These are phyloP conservation scores for Arnoldichthys spilopterus DNA, from an alignment of 2,797 vertebrate genomes.

Conservation along the genomic window DNA sequence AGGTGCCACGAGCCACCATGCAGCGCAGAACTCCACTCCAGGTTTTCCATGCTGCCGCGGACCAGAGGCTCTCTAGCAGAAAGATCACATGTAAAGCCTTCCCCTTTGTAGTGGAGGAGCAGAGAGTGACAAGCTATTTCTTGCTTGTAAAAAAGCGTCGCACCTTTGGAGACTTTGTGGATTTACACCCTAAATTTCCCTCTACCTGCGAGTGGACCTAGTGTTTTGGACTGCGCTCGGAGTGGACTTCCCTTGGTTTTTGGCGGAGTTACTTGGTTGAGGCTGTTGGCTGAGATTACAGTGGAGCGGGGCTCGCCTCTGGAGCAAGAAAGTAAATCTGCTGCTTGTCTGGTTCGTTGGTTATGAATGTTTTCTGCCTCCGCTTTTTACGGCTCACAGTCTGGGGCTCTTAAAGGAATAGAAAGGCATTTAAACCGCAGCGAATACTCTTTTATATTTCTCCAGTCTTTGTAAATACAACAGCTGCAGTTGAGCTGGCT, in stretches of 20 bases:
- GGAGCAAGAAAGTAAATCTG: slow-evolving; percentile 86
- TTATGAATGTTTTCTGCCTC: slow-evolving; percentile 80
- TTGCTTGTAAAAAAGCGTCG: slow-evolving; percentile 77
- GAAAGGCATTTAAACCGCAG: slow-evolving; percentile 58
- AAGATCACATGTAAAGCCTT: slow-evolving; percentile 91
- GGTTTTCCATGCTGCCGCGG: slow-evolving; percentile 75
- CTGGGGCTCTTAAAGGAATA: slow-evolving; percentile 73
- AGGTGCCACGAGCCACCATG: slow-evolving; percentile 47
- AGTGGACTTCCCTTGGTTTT: slow-evolving; percentile 76
- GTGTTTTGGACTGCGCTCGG: slow-evolving; percentile 59
- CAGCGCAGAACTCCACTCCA: slow-evolving; percentile 71
- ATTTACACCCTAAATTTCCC: slow-evolving; percentile 67
- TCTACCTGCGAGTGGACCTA: slow-evolving; percentile 74
- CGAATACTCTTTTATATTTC: slow-evolving; percentile 47
- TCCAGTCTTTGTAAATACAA: slow-evolving; percentile 5
- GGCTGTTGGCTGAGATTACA: slow-evolving; percentile 75
- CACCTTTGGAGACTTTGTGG: slow-evolving; percentile 71
- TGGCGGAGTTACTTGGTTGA: slow-evolving; percentile 76
- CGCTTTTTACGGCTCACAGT: slow-evolving; percentile 71
- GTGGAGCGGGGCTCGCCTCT: slow-evolving; percentile 75
- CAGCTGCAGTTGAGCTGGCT: slow-evolving; percentile 39
- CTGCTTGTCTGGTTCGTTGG: slow-evolving; percentile 77
- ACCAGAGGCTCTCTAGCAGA: slow-evolving; percentile 87
- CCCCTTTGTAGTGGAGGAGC: slow-evolving; percentile 90
- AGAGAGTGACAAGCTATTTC: slow-evolving; percentile 88